These are phyloP conservation scores for Acrocyrtus sp. DNA, from an alignment of 2,888 invertebrate species.

Conservation along the genomic window DNA sequence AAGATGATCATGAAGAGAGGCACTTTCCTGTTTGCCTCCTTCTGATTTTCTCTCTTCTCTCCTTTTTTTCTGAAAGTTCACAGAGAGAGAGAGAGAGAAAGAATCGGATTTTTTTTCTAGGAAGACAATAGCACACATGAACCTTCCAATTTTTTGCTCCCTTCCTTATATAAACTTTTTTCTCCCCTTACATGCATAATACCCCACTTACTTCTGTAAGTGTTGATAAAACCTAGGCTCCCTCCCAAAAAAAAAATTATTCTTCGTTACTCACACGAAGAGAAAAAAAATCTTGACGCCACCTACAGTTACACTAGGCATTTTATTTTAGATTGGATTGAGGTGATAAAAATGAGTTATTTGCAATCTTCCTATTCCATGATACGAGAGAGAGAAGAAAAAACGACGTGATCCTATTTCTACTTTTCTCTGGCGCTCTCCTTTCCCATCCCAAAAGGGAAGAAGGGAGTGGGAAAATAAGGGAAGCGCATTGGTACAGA, in stretches of 20 bases:
- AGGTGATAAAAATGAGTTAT: slow-evolving; percentile 63
- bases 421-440: too few species aligned
- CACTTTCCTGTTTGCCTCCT: slow-evolving; percentile 30
- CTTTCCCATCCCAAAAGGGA: slow-evolving; percentile 4
- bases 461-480: slow-evolving; percentile 5
- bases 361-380: slow-evolving; percentile 52
- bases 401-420: slow-evolving; percentile 45
- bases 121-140: too few species aligned
- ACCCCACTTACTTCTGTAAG: neutral
- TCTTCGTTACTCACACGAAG: slow-evolving; percentile 31
- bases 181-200: neutral
- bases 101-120: neutral
- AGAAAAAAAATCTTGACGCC: too few species aligned
- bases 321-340: slow-evolving; percentile 46
- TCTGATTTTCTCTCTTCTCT: slow-evolving; percentile 26
- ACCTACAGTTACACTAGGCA: slow-evolving; percentile 24
- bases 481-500: neutral
- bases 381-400: too few species aligned
- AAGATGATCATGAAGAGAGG: slow-evolving; percentile 16
- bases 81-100: neutral
- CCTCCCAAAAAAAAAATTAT: slow-evolving; percentile 25
- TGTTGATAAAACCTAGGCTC: neutral
- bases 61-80: too few species aligned
- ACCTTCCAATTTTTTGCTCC: too few species aligned
- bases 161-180: too few species aligned